phyloP scores from a whole-genome alignment of 2,888 invertebrate genomes.

The Drosophila ustulata region DNA sequence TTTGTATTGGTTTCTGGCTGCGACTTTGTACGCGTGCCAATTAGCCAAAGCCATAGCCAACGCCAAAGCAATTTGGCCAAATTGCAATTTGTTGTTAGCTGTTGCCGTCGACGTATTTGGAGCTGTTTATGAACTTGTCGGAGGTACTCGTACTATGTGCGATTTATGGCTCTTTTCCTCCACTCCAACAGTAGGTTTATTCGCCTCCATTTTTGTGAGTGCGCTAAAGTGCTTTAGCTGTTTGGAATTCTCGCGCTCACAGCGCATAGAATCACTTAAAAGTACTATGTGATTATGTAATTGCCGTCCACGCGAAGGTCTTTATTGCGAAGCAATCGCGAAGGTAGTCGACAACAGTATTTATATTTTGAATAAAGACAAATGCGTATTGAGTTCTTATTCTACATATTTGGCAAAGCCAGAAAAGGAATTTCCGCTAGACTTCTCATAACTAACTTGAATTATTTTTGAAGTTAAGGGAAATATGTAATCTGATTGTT shows the following conservation, averaged over 20 bases:
- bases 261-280: conserved; percentile 8
- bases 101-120: conserved; percentile 61
- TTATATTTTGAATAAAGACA: not conserved
- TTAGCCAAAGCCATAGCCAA: conserved; percentile 64
- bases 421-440: too few species aligned
- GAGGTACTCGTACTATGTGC: conserved; percentile 20
- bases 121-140: conserved; percentile 73
- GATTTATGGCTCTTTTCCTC: conserved; percentile 46
- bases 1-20: conserved; percentile 56
- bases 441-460: too few species aligned
- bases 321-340: not conserved
- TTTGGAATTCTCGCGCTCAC: conserved; percentile 6
- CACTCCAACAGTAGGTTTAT: conserved; percentile 6
- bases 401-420: too few species aligned
- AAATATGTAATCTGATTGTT: too few species aligned
- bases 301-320: not conserved
- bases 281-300: conserved; percentile 12
- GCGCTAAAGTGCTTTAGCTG: conserved; percentile 15
- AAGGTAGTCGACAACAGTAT: not conserved
- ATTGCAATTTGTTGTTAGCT: not conserved
- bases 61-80: conserved; percentile 74
- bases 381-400: too few species aligned
- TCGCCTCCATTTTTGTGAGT: not conserved
- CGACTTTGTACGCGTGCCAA: conserved; percentile 70
- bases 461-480: too few species aligned